Evolutionary conservation across 2,113 vertebrate genomes (phyloP).

Genomic region (Ctenodactylus gundi): DNA sequence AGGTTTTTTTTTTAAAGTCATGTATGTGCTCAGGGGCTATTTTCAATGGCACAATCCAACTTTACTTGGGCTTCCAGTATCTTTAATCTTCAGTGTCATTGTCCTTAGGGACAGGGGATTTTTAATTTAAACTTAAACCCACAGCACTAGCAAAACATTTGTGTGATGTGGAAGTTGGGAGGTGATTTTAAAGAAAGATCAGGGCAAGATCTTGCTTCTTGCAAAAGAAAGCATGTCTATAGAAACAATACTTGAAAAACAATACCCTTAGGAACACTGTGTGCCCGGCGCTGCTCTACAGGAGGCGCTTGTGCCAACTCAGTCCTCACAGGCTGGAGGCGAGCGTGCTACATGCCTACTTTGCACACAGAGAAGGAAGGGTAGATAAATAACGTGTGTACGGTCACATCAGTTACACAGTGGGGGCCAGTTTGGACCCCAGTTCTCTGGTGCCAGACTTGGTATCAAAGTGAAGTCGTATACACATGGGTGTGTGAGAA

Average conservation of each 20-base stretch:
- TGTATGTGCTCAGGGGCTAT: not conserved
- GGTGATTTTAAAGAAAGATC: conserved; percentile 59
- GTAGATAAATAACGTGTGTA: not conserved
- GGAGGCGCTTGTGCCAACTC: not conserved
- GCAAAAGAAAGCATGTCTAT: not conserved
- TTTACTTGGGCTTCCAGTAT: conserved; percentile 19
- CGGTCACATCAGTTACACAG: not conserved
- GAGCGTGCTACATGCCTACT: not conserved
- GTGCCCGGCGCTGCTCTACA: not conserved
- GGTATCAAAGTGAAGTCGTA: not conserved
- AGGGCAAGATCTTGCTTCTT: not conserved
- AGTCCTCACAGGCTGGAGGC: not conserved
- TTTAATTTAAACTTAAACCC: conserved; percentile 61
- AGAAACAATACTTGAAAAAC: not conserved
- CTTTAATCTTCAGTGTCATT: conserved; percentile 62
- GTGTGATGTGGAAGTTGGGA: not conserved
- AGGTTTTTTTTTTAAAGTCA: conserved; percentile 26
- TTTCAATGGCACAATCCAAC: not conserved
- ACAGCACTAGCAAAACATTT: conserved; percentile 9
- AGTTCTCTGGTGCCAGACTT: no score
- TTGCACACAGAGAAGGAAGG: not conserved
- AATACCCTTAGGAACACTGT: not conserved
- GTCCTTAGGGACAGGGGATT: conserved; percentile 33
- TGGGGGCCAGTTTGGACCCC: not conserved
- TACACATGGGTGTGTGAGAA: not conserved